Evolutionary conservation across 2,888 invertebrate species (phyloP), one percentile per base, ranked within the genome.

Genomic region (Platypus cylindrus): DNA sequence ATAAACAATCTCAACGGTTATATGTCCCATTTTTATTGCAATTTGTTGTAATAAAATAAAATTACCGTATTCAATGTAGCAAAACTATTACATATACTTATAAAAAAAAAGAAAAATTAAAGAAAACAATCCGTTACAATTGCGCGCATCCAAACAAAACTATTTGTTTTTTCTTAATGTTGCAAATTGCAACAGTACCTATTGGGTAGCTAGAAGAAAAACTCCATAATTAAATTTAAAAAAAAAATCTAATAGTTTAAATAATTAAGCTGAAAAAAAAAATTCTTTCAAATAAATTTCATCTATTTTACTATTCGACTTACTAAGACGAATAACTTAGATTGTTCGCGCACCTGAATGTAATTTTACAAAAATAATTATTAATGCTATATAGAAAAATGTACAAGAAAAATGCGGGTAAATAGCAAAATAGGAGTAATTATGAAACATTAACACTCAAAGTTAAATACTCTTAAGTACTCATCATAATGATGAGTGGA

Each of bases 381-480:
- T n/a, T n/a, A n/a, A n/a, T n/a, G n/a, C n/a, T n/a, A n/a, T n/a
- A n/a, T n/a, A n/a, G n/a, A n/a, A n/a, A n/a, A n/a, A n/a, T n/a
- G n/a, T n/a, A 30, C 28, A 22, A 33, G 22, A 25, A 27, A 40
- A 40, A 41, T 40, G 37, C 37, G 23, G n/a, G 40, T 20, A 37
- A 40, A 38, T 38, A 33, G 37, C 13, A 32, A 37, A 35, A 32
- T 35, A 26, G 30, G 37, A 41, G 41, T 41, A 41, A 41, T 41
- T 41, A 41, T 37, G 31, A 34, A 37, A 37, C 41, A 41, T 41
- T 41, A 40, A 34, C 40, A 40, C 40, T 40, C 32, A 34, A 31
- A 34, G 37, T 40, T 40, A 40, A 40, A 36, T 36, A 30, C 31
- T 27, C 18, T 26, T 40, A 40, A 37, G 36, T 40, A 40, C 33